These are phyloP conservation scores for Sebastes nivosus DNA, from an alignment of 2,797 vertebrate species.

Conservation along the genomic window DNA sequence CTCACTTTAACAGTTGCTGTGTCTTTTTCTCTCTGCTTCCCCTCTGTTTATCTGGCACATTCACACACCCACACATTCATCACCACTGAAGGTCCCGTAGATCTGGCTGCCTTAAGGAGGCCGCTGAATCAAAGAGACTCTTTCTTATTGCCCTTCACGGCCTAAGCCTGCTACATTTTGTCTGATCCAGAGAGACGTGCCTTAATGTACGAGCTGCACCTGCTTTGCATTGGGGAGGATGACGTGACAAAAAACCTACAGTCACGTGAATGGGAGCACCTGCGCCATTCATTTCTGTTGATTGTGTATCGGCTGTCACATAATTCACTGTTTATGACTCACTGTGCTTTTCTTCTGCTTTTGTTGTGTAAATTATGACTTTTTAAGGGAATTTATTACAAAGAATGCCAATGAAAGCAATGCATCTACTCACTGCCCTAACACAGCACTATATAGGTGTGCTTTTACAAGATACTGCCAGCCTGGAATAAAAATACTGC, in stretches of 20 bases:
- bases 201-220: conserved; percentile 47
- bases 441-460: background rate
- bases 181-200: conserved; percentile 16
- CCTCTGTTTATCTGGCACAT: conserved; percentile 45
- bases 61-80: conserved; percentile 56
- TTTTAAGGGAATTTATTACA: conserved; percentile 10
- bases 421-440: background rate
- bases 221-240: conserved; percentile 30
- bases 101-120: conserved; percentile 52
- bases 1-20: conserved; percentile 12
- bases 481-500: conserved; percentile 5
- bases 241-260: conserved; percentile 42
- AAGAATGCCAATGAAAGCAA: background rate
- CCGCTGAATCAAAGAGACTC: conserved; percentile 63
- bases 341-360: background rate
- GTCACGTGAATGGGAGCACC: conserved; percentile 37
- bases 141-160: conserved; percentile 57
- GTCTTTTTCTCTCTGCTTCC: conserved; percentile 22
- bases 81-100: conserved; percentile 41
- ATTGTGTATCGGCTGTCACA: conserved; percentile 8
- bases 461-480: background rate
- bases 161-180: conserved; percentile 25
- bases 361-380: background rate
- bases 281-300: conserved; percentile 35
- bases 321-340: conserved; percentile 20